phyloP scores from a whole-genome alignment of 2,888 invertebrate genomes.

The Euplexia lucipara region DNA sequence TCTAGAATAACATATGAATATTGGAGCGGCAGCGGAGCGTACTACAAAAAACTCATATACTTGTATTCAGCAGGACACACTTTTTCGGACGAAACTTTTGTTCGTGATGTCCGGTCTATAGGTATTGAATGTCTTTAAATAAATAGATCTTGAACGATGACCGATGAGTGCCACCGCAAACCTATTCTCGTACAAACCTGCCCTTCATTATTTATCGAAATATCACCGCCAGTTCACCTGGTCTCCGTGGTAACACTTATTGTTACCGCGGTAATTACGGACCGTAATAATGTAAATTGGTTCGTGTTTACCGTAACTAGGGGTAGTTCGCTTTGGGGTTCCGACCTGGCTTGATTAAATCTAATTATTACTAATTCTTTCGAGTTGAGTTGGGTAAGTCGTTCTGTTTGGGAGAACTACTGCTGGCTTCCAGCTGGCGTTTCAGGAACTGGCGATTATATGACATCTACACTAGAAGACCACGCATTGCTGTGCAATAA shows the following conservation, averaged over 20 bases:
- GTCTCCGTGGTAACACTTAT: slow-evolving; percentile 67
- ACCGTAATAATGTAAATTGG: slow-evolving; percentile 68
- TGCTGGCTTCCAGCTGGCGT: neutral
- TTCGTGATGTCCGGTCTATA: too few relatives aligned
- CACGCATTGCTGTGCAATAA: too few relatives aligned
- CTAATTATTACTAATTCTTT: slow-evolving; percentile 51
- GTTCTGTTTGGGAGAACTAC: neutral
- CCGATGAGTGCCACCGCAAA: slow-evolving; percentile 18
- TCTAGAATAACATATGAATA: too few relatives aligned
- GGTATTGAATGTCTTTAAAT: too few relatives aligned
- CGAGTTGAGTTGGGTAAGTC: slow-evolving; percentile 18
- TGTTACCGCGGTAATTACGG: slow-evolving; percentile 63
- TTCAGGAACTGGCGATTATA: neutral
- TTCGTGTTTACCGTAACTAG: slow-evolving; percentile 67
- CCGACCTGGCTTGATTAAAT: slow-evolving; percentile 53
- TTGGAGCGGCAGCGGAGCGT: too few relatives aligned
- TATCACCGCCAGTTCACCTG: slow-evolving; percentile 55
- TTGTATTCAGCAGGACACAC: too few relatives aligned
- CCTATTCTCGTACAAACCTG: slow-evolving; percentile 3
- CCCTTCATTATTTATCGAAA: slow-evolving; percentile 49
- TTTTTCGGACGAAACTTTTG: too few relatives aligned
- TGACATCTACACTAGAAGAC: too few relatives aligned
- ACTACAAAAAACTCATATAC: too few relatives aligned
- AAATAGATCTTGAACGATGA: too few relatives aligned
- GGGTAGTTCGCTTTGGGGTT: slow-evolving; percentile 64